Conservation (phyloP, 2,113 vertebrate genomes). For the Cyprinodon variegatus region DNA sequence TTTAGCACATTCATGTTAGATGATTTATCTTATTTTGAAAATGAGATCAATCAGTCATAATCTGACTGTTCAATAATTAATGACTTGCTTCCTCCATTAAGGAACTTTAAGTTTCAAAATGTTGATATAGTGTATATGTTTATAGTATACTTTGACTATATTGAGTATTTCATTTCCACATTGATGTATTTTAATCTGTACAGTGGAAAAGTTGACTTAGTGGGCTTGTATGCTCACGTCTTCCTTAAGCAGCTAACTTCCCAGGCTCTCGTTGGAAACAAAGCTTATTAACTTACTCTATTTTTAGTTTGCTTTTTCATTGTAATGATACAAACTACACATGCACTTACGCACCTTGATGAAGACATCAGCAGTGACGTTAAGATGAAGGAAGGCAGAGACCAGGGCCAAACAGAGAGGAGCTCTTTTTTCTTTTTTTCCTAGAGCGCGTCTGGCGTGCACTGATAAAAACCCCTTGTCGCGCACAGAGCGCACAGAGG, state of each 20-base stretch:
- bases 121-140: slow-evolving; percentile 21
- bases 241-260: neutral
- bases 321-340: slow-evolving; percentile 7
- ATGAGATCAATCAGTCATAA: slow-evolving; percentile 27
- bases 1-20: slow-evolving; percentile 36
- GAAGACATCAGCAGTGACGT: slow-evolving; percentile 75
- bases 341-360: slow-evolving; percentile 20
- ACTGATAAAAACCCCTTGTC: slow-evolving; percentile 64
- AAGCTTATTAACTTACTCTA: slow-evolving; percentile 8
- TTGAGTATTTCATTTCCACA: neutral
- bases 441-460: slow-evolving; percentile 39
- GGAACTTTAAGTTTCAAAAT: slow-evolving; percentile 33
- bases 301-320: slow-evolving; percentile 33
- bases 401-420: slow-evolving; percentile 40
- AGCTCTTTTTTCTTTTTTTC: slow-evolving; percentile 51
- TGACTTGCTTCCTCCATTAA: slow-evolving; percentile 19
- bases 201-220: neutral
- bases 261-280: slow-evolving; percentile 11
- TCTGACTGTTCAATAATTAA: slow-evolving; percentile 48
- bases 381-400: slow-evolving; percentile 43
- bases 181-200: neutral
- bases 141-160: neutral
- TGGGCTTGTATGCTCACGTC: slow-evolving; percentile 1
- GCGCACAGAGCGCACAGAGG: slow-evolving; percentile 42
- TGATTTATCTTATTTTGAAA: slow-evolving; percentile 43